phyloP scores from a whole-genome alignment of 2,797 vertebrate species.

The Gymnoscopelus braueri region DNA sequence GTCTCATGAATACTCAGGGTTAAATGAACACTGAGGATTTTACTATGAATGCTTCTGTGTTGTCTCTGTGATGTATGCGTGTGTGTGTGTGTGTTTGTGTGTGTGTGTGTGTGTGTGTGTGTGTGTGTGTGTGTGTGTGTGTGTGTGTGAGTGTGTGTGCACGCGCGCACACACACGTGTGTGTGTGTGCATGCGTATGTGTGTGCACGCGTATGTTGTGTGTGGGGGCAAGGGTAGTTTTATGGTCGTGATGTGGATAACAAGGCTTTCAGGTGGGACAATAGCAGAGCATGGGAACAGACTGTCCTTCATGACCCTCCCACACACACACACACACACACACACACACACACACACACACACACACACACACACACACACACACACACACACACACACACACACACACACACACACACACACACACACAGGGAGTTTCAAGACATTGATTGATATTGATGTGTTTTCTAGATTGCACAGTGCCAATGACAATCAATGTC shows the following conservation, averaged over 20 bases:
- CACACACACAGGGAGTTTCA: background rate
- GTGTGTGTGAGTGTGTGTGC: slow-evolving; percentile 1
- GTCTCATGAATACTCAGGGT: too few species aligned
- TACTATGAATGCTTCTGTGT: too few species aligned
- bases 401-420: background rate
- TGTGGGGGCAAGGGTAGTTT: slow-evolving; percentile 30
- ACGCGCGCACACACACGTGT: background rate
- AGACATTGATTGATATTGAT: slow-evolving; percentile 24
- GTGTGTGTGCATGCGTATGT: slow-evolving; percentile 1
- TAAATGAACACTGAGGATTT: too few species aligned
- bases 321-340: too few species aligned
- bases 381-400: background rate
- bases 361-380: slow-evolving; percentile 6
- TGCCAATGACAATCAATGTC: background rate
- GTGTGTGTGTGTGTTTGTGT: slow-evolving; percentile 6
- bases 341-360: slow-evolving; percentile 1
- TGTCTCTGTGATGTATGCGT: background rate
- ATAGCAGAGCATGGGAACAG: slow-evolving; percentile 45
- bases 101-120: slow-evolving; percentile 14
- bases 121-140: background rate
- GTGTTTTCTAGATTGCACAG: slow-evolving; percentile 9
- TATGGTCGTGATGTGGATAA: slow-evolving; percentile 28
- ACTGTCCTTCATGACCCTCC: background rate
- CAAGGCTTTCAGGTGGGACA: slow-evolving; percentile 35
- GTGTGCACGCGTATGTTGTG: slow-evolving; percentile 31